Base-by-base conservation (phyloP, 2,888 invertebrate species). In the Nebria brevicollis region DNA sequence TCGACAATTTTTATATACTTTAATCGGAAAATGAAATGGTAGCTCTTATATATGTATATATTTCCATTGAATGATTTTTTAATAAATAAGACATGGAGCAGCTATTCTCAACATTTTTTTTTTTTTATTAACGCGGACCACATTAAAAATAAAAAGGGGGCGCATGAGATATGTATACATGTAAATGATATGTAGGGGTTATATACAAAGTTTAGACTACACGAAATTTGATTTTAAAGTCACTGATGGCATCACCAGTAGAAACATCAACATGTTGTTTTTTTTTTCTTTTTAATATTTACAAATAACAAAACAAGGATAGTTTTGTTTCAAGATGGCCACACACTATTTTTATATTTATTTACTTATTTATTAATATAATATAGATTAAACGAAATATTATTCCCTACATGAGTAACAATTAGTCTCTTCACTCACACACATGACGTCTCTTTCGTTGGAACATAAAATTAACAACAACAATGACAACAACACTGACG, bases 311-410 rank as follows among this genome's bases (percentile, higher is more conserved):
- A 34, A 34, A 34, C 34, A 34, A 34, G 2, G 11, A 13, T 13
- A 54, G 54, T 54, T 54, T 54, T 54, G 54, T 8, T 54, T 54
- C 54, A 54, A 54, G 54, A 54, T 54, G 54, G 54, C 54, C 54
- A 54, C 54, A 54, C 54, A 54, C 13, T 54, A 54, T 54, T 11
- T 8, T 11, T 54, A 54, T 54, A 8, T 54, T 54, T 54, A 54
- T 54, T 54, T 34, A 34, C 34, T 34, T 34, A 34, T 34, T 34
- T 34, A 34, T 34, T 66, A 66, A 66, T 15, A 66, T 66, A 66
- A 66, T 66, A 66, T 66, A 66, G 15, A 66, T 66, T 66, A 15
- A 66, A 66, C n/a, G 66, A 66, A 15, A 66, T 66, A 15, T 66
- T 66, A 66, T 66, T 66, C n/a, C 34, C 34, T 34, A 34, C 34